Evolutionary conservation across 2,888 invertebrate genomes (phyloP), one percentile per base, ranked within the genome.

Genomic region (Isoperla grammatica): DNA sequence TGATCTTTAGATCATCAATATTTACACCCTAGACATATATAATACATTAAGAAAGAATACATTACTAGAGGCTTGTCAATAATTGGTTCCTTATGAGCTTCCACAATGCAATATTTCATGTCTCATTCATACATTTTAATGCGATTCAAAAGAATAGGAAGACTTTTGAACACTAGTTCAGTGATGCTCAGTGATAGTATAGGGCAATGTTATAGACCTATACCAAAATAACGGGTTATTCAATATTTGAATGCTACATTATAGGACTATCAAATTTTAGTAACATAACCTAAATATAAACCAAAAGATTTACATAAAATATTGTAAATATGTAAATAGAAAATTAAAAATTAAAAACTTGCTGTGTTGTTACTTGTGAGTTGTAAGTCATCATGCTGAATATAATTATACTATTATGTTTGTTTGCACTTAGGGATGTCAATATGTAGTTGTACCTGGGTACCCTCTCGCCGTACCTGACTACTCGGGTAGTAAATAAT

Each of bases 291-390:
- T 35, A 23, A 56, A 35, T 20, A 35, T 45, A 29, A 20, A 23
- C 22, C 17, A 19, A 20, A 43, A 45, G 13, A 43, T 20, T 6
- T 55, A 46, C 56, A 42, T 57, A 50, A 42, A 20, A 55, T 37
- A 19, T 54, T 61, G 61, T 61, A 61, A 57, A 61, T 61, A 61
- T 58, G 58, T 61, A 61, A 13, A 61, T 53, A 61, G 19, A 49
- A 23, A 42, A 40, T 12, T 40, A 40, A 40, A 40, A 13, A 40
- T 40, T 40, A 8, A n/a, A n/a, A n/a, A n/a, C n/a, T n/a, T 29
- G 8, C 29, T 8, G 8, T 29, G 29, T 29, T 29, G 8, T 29
- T 8, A 29, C 5, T 29, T 6, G 4, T 29, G 29, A 6, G 29
- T 8, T 29, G 29, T 29, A 8, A n/a, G n/a, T n/a, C n/a, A n/a